Base-by-base conservation (phyloP, 2,797 vertebrate genomes). In the Psittacula echo region DNA sequence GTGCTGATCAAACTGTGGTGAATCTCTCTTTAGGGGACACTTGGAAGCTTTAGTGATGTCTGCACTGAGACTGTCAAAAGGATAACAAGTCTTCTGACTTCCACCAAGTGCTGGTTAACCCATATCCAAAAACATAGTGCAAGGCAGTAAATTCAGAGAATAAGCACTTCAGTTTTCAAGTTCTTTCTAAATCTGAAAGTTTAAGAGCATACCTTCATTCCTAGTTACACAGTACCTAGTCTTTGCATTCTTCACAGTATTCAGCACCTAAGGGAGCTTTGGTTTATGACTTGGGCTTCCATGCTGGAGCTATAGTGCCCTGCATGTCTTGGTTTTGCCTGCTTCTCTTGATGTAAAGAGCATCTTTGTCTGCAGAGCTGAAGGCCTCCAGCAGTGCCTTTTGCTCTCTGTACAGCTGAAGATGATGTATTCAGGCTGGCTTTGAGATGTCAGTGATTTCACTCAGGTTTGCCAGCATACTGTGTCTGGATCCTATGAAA, bases 41-140 rank as follows among this genome's bases (percentile, higher is more conserved):
- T 23, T 47, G 26, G 14, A 10, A 37, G 37, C 68, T 39, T 47
- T 2, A 79, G 67, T 21, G 18, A 44, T 32, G 60, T 13, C 66
- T 47, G 42, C 50, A 8, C 13, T 13, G 37, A 64, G 42, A 10
- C 32, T 54, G 56, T 17, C 75, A 24, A 17, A 17, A 73, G 73
- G 84, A 17, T 41, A 51, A 15, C 2, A 11, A 65, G 51, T 60
- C 48, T 48, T 44, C 79, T 48, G 30, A 23, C 12, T 47, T 61
- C 45, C 26, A 50, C 42, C 47, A 27, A 29, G 26, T 67, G 64
- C 66, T 58, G 7, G 2, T 47, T 26, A 32, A 45, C 13, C 27
- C 4, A 0, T 4, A 6, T 2, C 9, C 12, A 21, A 41, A n/a
- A 26, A 3, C 1, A 7, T 4, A 32, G 23, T 15, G 32, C 60